Evolutionary conservation across 1,140 invertebrate genomes (phyloP), one percentile per base, ranked within the genome.

Genomic region (Akabosia matsudoensis): DNA sequence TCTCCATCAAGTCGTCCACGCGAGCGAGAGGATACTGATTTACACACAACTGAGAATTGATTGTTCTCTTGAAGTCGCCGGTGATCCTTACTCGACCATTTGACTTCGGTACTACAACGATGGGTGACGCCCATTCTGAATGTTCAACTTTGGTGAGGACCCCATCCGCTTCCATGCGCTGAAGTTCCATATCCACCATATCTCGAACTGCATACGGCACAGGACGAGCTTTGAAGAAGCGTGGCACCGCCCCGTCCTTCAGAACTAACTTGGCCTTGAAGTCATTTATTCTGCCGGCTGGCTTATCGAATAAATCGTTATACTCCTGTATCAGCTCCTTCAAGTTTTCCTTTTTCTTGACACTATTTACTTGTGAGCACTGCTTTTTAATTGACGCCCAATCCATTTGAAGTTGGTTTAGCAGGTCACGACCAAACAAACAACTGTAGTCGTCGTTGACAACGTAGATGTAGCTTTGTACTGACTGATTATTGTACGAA

Each of bases 121-220:
- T 13, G 13, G 72, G 72, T 28, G 72, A 33, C 70, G 71, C 74
- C 78, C 78, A 79, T 31, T 83, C 82, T 0, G 82, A 79, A 52
- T 82, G 77, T 33, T 82, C 80, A n/a, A 84, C 83, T 64, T 70
- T 79, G 45, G 78, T 78, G 26, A 84, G 85, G 28, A 85, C 80
- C 16, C 79, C 76, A 37, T 77, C 22, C 22, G 73, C n/a, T 31
- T 75, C 54, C 75, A 82, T 71, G 0, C 77, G 75, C 30, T 83
- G 77, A 3, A 82, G 45, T 37, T 76, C 34, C 10, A 56, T 52
- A 67, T 80, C 78, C 10, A 81, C 16, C 18, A 64, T 73, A 0
- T 52, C 33, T 13, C 70, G n/a, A 0, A 77, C 28, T 0, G 78
- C 76, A 37, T 74, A 31, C 18, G 78, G 78, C 0, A 79, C 56